Base-by-base conservation (phyloP, 2,888 invertebrate species). In the Copidosoma aretas region DNA sequence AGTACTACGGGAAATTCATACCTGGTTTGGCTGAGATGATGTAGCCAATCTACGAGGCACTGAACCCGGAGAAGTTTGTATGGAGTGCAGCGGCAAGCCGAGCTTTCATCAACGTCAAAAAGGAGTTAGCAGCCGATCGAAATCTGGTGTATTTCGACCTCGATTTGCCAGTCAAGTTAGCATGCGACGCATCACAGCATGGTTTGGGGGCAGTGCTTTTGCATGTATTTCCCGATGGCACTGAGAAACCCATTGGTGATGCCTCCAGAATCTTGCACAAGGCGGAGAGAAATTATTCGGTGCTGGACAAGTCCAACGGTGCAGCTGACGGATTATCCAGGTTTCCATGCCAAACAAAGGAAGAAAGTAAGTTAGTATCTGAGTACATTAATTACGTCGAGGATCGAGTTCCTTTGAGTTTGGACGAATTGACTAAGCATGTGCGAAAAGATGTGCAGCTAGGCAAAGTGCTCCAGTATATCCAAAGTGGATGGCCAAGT, bases 1-100 rank as follows among this genome's bases (percentile, higher is more conserved):
- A 78, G 61, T 83, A 80, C 68, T 81, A 81, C 69, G 58, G 74
- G 12, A 77, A n/a, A 8, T 32, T 80, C 68, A 71, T 80, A 14
- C 65, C 73, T 32, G 73, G 75, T 21, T 71, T 72, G 41, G 56
- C 78, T 3, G 43, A 53, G 21, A 73, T 76, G 39, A 57, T 70
- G 24, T 46, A 68, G 12, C 80, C 79, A 10, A 62, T 81, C 10
- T 75, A 80, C 53, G 49, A 46, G 1, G 57, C 81, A 15, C 62
- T 78, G 8, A 62, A 69, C 54, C 72, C 77, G 60, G 71, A 77
- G 24, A 60, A 71, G 32, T 78, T 74, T 62, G 41, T 19, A 1
- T 71, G 64, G 71, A 43, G 22, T 5, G 2, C 22, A 0, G 62
- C 69, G 10, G 65, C 69, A 17, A 67, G 67, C 22, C 52, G 52